phyloP scores from a whole-genome alignment of 2,797 vertebrate genomes.

The Poecile montanus region DNA sequence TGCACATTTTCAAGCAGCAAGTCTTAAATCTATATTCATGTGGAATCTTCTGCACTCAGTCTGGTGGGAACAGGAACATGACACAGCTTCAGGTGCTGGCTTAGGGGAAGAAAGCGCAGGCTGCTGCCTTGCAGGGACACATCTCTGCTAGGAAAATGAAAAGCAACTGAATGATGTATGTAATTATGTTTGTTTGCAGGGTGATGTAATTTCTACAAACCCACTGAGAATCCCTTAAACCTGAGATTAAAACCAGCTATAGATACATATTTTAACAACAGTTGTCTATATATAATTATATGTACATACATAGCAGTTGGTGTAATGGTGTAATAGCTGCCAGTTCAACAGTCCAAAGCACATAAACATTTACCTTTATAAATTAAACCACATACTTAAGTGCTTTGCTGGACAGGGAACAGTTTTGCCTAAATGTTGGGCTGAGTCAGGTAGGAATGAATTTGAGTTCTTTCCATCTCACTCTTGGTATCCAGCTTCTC shows the following conservation, averaged over 20 bases:
- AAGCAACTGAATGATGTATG: constrained; percentile 21
- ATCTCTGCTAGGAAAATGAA: constrained; percentile 7
- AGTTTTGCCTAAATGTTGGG: not conserved
- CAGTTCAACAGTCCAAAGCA: not conserved
- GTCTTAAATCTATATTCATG: constrained; percentile 43
- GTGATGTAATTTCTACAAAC: constrained; percentile 7
- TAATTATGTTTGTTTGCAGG: constrained; percentile 48
- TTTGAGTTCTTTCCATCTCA: rapidly evolving
- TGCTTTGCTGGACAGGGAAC: not conserved
- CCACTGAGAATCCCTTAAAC: constrained; percentile 42
- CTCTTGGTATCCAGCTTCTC: not conserved
- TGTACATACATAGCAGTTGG: not conserved
- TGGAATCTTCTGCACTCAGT: not conserved
- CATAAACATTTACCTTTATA: not conserved
- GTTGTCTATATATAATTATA: constrained; percentile 26
- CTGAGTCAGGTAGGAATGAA: not conserved
- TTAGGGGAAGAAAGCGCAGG: constrained; percentile 25
- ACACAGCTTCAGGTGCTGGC: constrained; percentile 27
- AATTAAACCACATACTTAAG: not conserved
- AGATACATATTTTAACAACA: constrained; percentile 18
- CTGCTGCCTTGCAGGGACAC: constrained; percentile 19
- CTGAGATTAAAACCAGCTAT: constrained; percentile 35
- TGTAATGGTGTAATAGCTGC: not conserved
- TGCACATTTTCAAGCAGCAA: constrained; percentile 42
- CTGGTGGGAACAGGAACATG: not conserved